Evolutionary conservation across 2,888 invertebrate species (phyloP).

Genomic region (Brassicogethes aeneus): DNA sequence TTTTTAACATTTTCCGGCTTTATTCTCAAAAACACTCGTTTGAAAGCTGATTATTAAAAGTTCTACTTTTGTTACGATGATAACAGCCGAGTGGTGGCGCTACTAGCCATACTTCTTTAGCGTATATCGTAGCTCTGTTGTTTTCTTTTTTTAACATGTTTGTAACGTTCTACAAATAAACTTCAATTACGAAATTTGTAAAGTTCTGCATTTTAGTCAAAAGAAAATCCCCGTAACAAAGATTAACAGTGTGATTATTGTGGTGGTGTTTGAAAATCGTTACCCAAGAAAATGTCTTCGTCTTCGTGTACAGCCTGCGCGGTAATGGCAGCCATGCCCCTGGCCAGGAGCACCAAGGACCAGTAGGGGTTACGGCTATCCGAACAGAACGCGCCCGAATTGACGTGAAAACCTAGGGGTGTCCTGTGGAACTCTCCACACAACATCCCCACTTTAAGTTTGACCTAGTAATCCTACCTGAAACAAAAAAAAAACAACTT

Average conservation of each 20-base stretch:
- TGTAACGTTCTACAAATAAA: too few species aligned
- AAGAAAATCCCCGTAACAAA: too few species aligned
- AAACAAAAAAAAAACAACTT: conserved; percentile 2
- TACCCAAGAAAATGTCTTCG: conserved; percentile 58
- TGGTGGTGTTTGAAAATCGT: too few species aligned
- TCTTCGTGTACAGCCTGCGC: conserved; percentile 46
- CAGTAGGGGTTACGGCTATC: conserved; percentile 48
- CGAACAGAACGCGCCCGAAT: conserved; percentile 31
- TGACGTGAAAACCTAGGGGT: conserved; percentile 40
- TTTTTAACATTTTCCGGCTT: too few species aligned
- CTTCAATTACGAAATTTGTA: too few species aligned
- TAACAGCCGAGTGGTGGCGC: too few species aligned
- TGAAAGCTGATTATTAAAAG: too few species aligned
- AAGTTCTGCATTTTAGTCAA: neutral
- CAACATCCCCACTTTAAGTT: conserved; percentile 38
- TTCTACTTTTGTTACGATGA: too few species aligned
- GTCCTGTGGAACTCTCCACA: conserved; percentile 45
- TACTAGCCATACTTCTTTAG: too few species aligned
- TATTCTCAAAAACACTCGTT: too few species aligned
- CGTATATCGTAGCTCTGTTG: too few species aligned
- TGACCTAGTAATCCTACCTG: neutral
- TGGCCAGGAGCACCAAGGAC: conserved; percentile 50
- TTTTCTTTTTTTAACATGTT: too few species aligned
- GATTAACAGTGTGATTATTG: neutral
- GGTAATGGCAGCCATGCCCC: conserved; percentile 50